phyloP scores from a whole-genome alignment of 2,888 invertebrate genomes.

The Empis stercorea region DNA sequence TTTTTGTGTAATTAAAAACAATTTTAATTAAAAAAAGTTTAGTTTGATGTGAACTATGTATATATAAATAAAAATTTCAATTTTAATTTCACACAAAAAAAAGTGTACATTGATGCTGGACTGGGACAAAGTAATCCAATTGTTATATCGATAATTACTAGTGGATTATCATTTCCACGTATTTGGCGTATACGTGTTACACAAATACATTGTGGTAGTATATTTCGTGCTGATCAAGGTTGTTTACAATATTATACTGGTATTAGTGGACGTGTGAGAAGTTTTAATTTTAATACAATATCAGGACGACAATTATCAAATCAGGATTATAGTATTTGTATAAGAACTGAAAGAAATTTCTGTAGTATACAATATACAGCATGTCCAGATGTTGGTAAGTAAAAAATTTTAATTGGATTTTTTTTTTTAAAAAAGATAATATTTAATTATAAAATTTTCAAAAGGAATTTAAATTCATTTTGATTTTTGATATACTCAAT shows the following conservation, averaged over 20 bases:
- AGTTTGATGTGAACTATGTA: too few relatives aligned
- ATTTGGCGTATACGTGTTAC: slow-evolving; percentile 70
- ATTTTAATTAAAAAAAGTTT: too few relatives aligned
- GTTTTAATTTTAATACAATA: slow-evolving; percentile 70
- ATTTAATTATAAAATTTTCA: too few relatives aligned
- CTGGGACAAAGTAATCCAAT: slow-evolving; percentile 54
- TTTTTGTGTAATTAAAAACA: too few relatives aligned
- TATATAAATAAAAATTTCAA: too few relatives aligned
- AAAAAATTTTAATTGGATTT: not conserved
- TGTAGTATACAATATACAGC: slow-evolving; percentile 74
- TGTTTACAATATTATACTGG: slow-evolving; percentile 41
- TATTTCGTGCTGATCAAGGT: slow-evolving; percentile 42
- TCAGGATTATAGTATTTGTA: slow-evolving; percentile 79
- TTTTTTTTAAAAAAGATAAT: not conserved
- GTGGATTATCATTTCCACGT: slow-evolving; percentile 57
- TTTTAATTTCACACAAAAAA: too few relatives aligned
- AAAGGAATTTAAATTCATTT: too few relatives aligned
- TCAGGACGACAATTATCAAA: slow-evolving; percentile 70
- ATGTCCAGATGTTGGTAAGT: slow-evolving; percentile 52
- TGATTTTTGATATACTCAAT: not conserved
- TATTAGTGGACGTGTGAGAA: slow-evolving; percentile 65
- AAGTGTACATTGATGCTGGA: slow-evolving; percentile 79
- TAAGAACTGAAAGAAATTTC: slow-evolving; percentile 72
- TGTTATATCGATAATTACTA: slow-evolving; percentile 68
- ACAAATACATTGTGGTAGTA: slow-evolving; percentile 65